phyloP scores from a whole-genome alignment of 2,797 vertebrate genomes.

The Oreochromis mossambicus region DNA sequence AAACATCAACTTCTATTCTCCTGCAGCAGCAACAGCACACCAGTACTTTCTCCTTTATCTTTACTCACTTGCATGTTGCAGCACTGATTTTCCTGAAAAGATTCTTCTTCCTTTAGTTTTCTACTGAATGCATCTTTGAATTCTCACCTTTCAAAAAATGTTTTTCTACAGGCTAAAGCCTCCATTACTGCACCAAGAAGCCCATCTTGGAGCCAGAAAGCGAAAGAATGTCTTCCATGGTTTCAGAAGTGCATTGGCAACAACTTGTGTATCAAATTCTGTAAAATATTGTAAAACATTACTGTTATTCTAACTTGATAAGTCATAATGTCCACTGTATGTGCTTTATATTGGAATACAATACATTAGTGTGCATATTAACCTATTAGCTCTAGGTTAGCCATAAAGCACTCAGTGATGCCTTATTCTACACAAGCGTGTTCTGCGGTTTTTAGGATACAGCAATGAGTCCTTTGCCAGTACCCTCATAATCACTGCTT shows the following conservation, averaged over 20 bases:
- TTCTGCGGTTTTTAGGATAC: neutral
- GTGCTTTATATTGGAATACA: neutral
- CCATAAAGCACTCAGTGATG: neutral
- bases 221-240: neutral
- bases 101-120: neutral
- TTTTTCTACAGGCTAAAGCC: slow-evolving; percentile 16
- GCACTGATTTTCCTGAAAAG: neutral
- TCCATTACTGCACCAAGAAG: neutral
- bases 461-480: neutral
- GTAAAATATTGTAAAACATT: neutral
- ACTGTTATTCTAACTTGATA: neutral
- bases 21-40: neutral
- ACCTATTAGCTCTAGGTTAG: neutral
- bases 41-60: neutral
- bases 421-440: neutral
- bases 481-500: neutral
- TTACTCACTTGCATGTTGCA: slow-evolving; percentile 50
- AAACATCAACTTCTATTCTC: neutral
- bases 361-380: neutral
- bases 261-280: neutral
- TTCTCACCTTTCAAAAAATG: slow-evolving; percentile 2
- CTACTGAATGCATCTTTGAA: slow-evolving; percentile 34
- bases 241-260: neutral
- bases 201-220: neutral
- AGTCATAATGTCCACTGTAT: neutral